These are phyloP conservation scores for Sorex araneus DNA, from an alignment of 2,113 vertebrate genomes.

Conservation along the genomic window DNA sequence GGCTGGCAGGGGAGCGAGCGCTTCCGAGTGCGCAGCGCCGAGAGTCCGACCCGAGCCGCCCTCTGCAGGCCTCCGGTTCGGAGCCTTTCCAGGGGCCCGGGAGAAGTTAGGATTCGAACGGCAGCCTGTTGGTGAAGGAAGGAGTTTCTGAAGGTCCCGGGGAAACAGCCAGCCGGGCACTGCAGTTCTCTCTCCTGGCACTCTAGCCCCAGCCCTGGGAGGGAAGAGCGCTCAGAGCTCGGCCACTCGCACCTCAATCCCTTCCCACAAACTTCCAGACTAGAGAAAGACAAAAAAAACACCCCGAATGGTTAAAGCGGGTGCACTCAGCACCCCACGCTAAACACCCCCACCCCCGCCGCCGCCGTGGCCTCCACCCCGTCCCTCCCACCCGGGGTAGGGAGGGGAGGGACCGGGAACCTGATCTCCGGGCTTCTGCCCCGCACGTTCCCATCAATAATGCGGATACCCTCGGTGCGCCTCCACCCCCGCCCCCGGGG, in stretches of 20 bases:
- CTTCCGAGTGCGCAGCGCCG: not conserved
- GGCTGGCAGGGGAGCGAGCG: not conserved
- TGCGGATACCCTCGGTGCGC: conserved; percentile 58
- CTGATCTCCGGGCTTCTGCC: conserved; percentile 73
- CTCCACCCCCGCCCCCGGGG: conserved; percentile 66
- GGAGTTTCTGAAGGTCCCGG: conserved; percentile 62
- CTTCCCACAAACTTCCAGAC: not conserved
- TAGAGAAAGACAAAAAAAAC: conserved; percentile 71
- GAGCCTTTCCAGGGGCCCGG: not conserved
- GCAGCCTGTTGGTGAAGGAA: not conserved
- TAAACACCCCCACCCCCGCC: not conserved
- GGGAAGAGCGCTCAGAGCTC: not conserved
- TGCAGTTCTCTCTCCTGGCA: not conserved
- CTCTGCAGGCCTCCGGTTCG: conserved; percentile 32
- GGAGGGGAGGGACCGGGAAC: conserved; percentile 73
- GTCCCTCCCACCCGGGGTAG: conserved; percentile 72
- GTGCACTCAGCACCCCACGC: conserved; percentile 5
- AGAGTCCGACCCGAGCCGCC: not conserved
- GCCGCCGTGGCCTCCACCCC: not conserved
- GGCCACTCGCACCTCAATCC: not conserved
- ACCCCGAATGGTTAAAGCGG: conserved; percentile 42
- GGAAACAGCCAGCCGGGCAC: not conserved
- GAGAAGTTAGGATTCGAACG: not conserved
- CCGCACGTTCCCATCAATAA: conserved; percentile 77
- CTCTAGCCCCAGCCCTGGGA: not conserved